phyloP scores from a whole-genome alignment of 2,888 invertebrate genomes.

The Epirrhoe tristata region DNA sequence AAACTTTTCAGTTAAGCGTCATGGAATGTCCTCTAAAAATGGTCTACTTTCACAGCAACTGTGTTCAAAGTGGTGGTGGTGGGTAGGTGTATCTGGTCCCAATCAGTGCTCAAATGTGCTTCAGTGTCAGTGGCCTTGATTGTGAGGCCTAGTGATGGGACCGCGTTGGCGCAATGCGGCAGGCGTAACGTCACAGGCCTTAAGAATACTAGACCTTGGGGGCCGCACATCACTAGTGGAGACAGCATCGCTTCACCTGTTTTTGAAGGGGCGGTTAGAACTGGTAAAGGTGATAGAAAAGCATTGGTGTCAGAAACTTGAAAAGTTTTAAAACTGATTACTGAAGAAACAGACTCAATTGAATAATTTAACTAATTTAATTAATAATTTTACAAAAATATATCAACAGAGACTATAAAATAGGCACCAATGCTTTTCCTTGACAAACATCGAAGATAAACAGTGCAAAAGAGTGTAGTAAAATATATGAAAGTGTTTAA shows the following conservation, averaged over 20 bases:
- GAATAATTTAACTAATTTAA: background rate
- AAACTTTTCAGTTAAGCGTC: background rate
- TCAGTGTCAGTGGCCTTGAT: constrained; percentile 93
- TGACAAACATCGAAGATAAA: constrained; percentile 17
- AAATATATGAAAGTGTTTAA: constrained; percentile 31
- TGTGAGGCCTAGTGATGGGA: constrained; percentile 90
- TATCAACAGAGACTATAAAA: background rate
- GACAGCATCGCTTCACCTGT: constrained; percentile 97
- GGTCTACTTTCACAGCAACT: constrained; percentile 95
- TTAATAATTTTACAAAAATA: too few relatives aligned
- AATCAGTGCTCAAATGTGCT: constrained; percentile 93
- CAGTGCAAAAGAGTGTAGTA: constrained; percentile 37
- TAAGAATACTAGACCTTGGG: constrained; percentile 95
- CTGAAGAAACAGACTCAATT: background rate
- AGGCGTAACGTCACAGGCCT: constrained; percentile 96
- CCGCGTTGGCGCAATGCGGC: constrained; percentile 93
- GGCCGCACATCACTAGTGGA: constrained; percentile 98
- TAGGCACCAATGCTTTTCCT: constrained; percentile 37
- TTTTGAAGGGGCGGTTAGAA: constrained; percentile 39
- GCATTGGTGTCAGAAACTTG: constrained; percentile 27
- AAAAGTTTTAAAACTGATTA: background rate
- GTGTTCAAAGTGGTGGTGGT: constrained; percentile 94
- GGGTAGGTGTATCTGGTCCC: constrained; percentile 94
- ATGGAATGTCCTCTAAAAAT: background rate
- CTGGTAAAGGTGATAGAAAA: constrained; percentile 27